Evolutionary conservation across 2,888 invertebrate genomes (phyloP).

Genomic region (Drosophila merina): DNA sequence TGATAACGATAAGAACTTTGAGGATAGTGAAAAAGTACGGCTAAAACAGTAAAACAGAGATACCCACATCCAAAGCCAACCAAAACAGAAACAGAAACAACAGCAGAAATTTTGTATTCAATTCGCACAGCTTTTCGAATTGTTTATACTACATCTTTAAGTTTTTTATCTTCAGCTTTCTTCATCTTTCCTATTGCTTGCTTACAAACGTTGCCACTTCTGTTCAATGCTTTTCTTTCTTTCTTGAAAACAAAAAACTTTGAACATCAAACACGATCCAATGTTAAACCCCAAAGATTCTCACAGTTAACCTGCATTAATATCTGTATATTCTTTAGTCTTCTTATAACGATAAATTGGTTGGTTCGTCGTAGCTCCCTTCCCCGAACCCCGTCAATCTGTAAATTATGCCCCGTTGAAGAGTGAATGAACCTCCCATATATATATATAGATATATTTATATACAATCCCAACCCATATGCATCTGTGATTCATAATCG

Average conservation of each 20-base stretch:
- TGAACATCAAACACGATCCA: constrained; percentile 13
- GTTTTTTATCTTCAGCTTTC: constrained; percentile 8
- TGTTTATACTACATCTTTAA: neutral
- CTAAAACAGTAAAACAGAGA: constrained; percentile 81
- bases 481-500: constrained; percentile 69
- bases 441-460: constrained; percentile 34
- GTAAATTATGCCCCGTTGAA: constrained; percentile 39
- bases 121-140: constrained; percentile 16
- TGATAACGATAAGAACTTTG: constrained; percentile 78
- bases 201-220: neutral
- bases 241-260: constrained; percentile 11
- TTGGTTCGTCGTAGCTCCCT: constrained; percentile 58
- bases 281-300: constrained; percentile 7
- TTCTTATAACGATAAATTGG: constrained; percentile 63
- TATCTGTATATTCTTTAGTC: constrained; percentile 65
- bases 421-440: constrained; percentile 16
- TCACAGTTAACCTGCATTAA: constrained; percentile 43
- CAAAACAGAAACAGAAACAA: constrained; percentile 40
- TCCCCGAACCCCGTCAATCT: constrained; percentile 26
- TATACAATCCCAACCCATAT: constrained; percentile 40
- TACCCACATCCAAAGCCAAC: constrained; percentile 48
- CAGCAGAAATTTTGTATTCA: constrained; percentile 4
- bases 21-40: constrained; percentile 83
- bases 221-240: constrained; percentile 12
- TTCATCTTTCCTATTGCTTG: constrained; percentile 9